Conservation (phyloP, 1,140 invertebrate genomes). For the Pemphigus obesinymphae region DNA sequence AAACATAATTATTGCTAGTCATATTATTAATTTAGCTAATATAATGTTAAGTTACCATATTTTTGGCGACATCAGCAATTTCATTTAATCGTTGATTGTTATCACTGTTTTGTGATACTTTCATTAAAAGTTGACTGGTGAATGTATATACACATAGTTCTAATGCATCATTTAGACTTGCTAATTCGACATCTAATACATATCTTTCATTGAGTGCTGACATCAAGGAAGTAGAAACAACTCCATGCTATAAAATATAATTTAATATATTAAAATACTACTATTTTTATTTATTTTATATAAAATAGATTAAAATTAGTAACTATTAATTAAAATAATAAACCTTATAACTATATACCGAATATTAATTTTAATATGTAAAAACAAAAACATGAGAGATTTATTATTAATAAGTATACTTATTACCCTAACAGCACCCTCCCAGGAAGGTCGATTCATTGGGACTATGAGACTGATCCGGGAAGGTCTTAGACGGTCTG, state of each 20-base stretch:
- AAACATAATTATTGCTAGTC: not conserved
- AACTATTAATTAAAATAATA: too few species aligned
- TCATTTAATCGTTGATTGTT: constrained; percentile 8
- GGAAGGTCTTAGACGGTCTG: too few species aligned
- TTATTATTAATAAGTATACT: not conserved
- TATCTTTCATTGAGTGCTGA: constrained; percentile 30
- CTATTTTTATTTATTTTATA: not conserved
- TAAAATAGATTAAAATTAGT: too few species aligned
- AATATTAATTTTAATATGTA: too few species aligned
- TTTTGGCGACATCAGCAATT: constrained; percentile 20
- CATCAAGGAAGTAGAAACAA: constrained; percentile 12
- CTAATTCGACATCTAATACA: constrained; percentile 10
- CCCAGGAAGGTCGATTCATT: too few species aligned
- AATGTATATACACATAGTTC: constrained; percentile 29
- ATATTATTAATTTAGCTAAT: not conserved
- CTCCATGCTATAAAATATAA: constrained; percentile 20
- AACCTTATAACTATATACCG: too few species aligned
- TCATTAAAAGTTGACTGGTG: constrained; percentile 34
- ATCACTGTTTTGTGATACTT: constrained; percentile 31
- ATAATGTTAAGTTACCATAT: constrained; percentile 4
- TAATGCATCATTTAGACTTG: constrained; percentile 19
- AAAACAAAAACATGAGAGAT: too few species aligned
- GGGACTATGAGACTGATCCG: too few species aligned
- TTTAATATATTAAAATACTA: not conserved
- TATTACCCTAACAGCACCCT: too few species aligned